phyloP scores from a whole-genome alignment of 2,113 vertebrate species.

The Podarcis muralis region DNA sequence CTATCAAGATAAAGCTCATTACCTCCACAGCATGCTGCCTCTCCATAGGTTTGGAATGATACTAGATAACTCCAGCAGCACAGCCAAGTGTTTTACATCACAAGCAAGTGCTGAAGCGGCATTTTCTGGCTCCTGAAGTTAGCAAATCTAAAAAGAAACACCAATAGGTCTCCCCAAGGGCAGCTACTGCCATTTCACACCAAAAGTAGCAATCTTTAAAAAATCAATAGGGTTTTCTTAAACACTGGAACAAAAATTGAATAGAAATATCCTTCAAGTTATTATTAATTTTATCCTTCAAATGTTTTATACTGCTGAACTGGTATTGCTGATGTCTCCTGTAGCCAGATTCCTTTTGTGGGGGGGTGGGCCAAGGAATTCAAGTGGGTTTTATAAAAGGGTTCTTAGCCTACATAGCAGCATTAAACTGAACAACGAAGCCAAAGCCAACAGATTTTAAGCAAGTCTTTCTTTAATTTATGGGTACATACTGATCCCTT shows the following conservation, averaged over 20 bases:
- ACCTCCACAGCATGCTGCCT: slow-evolving; percentile 19
- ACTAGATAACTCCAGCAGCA: neutral
- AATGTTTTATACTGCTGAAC: neutral
- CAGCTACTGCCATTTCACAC: neutral
- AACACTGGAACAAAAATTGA: neutral
- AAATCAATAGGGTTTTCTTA: neutral
- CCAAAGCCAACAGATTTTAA: neutral
- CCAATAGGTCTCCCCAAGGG: rapidly evolving
- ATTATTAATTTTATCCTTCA: neutral
- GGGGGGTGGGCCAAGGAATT: neutral
- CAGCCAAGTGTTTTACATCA: neutral
- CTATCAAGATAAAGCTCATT: neutral
- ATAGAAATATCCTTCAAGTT: neutral
- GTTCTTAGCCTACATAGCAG: neutral
- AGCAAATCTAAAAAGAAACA: neutral
- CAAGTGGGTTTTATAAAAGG: neutral
- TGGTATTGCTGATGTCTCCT: neutral
- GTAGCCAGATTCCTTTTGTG: neutral
- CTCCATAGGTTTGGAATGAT: neutral
- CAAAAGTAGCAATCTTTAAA: neutral
- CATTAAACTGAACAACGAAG: neutral
- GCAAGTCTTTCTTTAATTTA: neutral
- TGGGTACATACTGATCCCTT: neutral
- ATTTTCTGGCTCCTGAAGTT: neutral
- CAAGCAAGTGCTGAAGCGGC: neutral